Conservation (phyloP, 2,888 invertebrate species). For the Pimpla rufipes region DNA sequence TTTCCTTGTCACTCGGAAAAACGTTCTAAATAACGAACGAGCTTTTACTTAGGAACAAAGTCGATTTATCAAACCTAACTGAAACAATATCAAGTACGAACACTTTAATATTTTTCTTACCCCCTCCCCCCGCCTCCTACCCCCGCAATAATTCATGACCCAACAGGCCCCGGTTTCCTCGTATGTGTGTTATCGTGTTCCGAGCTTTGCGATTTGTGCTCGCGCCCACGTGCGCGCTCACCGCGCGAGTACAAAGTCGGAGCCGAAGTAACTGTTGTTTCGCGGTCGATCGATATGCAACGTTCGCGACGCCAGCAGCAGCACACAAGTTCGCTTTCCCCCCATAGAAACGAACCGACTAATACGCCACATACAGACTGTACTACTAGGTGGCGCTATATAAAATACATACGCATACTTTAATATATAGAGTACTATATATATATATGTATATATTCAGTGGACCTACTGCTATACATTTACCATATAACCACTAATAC, state of each 20-base stretch:
- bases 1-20: too few species aligned
- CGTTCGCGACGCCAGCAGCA: conserved; percentile 33
- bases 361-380: neutral
- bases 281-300: conserved; percentile 60
- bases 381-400: neutral
- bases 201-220: conserved; percentile 59
- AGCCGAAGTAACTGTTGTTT: conserved; percentile 65
- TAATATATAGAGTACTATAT: too few species aligned
- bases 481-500: conserved; percentile 18
- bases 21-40: too few species aligned
- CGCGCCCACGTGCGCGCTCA: conserved; percentile 58
- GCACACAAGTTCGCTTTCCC: conserved; percentile 38
- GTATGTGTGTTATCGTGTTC: conserved; percentile 43
- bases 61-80: too few species aligned
- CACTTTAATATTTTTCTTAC: neutral
- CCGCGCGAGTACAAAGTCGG: conserved; percentile 12
- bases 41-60: too few species aligned
- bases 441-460: too few species aligned
- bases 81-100: too few species aligned
- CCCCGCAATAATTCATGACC: neutral
- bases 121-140: neutral
- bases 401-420: too few species aligned
- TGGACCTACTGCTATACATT: neutral
- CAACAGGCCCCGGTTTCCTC: neutral
- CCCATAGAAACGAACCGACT: conserved; percentile 47